phyloP scores from a whole-genome alignment of 2,888 invertebrate species.

The Pandemis cinnamomeana region DNA sequence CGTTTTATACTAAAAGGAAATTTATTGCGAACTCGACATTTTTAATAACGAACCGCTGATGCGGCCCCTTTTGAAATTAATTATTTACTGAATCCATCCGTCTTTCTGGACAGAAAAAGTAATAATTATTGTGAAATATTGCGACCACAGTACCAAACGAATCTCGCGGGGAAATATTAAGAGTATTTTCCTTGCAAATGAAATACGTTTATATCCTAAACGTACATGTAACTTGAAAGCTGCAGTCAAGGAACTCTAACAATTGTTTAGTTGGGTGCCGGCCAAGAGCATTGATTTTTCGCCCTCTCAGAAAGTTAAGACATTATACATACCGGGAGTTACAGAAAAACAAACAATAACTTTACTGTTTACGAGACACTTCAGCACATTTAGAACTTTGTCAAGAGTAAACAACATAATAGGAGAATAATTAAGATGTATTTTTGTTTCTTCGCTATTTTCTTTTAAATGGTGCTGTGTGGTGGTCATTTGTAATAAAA shows the following conservation, averaged over 20 bases:
- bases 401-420: background rate
- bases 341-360: constrained; percentile 27
- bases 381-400: background rate
- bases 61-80: background rate
- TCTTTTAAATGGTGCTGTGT: no score
- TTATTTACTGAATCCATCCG: background rate
- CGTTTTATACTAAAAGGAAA: background rate
- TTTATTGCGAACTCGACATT: background rate
- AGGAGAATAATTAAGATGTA: background rate
- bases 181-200: background rate
- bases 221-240: background rate
- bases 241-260: constrained; percentile 17
- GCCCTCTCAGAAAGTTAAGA: constrained; percentile 39
- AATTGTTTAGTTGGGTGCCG: constrained; percentile 49
- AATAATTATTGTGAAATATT: no score
- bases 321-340: constrained; percentile 25
- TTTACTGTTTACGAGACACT: background rate
- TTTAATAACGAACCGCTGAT: background rate
- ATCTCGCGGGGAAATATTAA: background rate
- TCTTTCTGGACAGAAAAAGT: background rate
- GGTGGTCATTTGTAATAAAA: no score
- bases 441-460: no score
- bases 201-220: constrained; percentile 15
- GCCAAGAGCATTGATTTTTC: constrained; percentile 61
- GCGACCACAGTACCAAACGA: no score